Evolutionary conservation across 2,113 vertebrate genomes (phyloP).

Genomic region (Tympanuchus pallidicinctus): DNA sequence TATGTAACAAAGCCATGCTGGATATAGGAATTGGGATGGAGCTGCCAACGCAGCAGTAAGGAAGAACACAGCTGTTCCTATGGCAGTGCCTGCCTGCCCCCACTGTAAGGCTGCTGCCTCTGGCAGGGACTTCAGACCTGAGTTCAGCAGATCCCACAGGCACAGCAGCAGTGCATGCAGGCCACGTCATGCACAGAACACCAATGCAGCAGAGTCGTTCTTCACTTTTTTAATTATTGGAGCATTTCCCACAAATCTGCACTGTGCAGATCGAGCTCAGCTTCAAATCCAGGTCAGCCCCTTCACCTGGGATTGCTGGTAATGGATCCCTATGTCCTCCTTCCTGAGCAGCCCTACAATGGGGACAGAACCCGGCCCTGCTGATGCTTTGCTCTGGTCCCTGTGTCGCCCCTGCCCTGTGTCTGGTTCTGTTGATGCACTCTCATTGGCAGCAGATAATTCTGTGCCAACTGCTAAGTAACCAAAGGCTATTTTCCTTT

Average conservation of each 20-base stretch:
- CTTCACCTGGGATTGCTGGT: background rate
- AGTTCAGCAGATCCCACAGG: background rate
- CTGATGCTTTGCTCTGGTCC: background rate
- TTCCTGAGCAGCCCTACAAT: background rate
- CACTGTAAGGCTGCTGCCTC: background rate
- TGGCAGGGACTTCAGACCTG: background rate
- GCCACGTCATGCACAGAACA: background rate
- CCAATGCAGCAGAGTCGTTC: background rate
- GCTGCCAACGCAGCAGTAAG: background rate
- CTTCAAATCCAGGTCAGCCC: background rate
- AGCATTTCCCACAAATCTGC: background rate
- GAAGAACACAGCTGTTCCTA: background rate
- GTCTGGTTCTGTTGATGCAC: background rate
- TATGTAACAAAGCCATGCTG: background rate
- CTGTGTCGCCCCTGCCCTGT: rapidly evolving
- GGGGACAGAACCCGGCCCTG: background rate
- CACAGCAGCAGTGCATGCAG: background rate
- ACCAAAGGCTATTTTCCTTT: background rate
- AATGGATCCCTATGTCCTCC: background rate
- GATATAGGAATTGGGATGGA: background rate
- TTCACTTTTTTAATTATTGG: background rate
- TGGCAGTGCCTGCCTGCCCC: background rate
- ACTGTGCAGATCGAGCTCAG: background rate
- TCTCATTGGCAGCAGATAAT: background rate
- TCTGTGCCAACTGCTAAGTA: background rate